These are phyloP conservation scores for Megastigmus dorsalis DNA, from an alignment of 2,888 invertebrate genomes.

Conservation along the genomic window DNA sequence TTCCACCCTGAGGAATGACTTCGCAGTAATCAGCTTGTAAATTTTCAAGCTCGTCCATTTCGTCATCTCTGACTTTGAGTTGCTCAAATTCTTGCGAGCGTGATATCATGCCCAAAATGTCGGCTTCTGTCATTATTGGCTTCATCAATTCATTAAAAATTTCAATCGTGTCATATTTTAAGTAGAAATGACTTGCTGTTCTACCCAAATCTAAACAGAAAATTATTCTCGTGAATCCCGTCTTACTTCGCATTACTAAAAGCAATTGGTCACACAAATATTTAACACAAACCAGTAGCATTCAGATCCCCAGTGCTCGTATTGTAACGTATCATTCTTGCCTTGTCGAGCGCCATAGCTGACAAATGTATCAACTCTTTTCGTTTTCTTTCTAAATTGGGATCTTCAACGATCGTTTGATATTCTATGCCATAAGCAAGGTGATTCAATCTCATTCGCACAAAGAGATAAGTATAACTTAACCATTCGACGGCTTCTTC, in stretches of 20 bases:
- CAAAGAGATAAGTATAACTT: slow-evolving; percentile 96
- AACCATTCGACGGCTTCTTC: slow-evolving; percentile 98
- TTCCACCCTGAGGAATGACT: slow-evolving; percentile 86
- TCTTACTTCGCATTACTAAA: too few species aligned
- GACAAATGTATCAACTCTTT: slow-evolving; percentile 86
- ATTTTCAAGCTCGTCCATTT: slow-evolving; percentile 90
- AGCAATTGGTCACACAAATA: slow-evolving; percentile 11
- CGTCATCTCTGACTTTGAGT: slow-evolving; percentile 96
- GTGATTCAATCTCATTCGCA: slow-evolving; percentile 95
- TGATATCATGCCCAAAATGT: slow-evolving; percentile 93
- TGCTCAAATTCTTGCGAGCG: slow-evolving; percentile 96
- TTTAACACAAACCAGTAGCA: slow-evolving; percentile 77
- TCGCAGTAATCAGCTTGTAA: slow-evolving; percentile 85
- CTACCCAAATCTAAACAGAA: slow-evolving; percentile 86
- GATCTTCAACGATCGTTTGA: slow-evolving; percentile 83
- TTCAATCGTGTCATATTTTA: slow-evolving; percentile 96
- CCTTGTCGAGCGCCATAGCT: slow-evolving; percentile 91
- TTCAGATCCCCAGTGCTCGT: slow-evolving; percentile 87
- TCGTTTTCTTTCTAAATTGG: slow-evolving; percentile 85
- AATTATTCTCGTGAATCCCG: neutral
- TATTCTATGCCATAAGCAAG: slow-evolving; percentile 83
- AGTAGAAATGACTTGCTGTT: slow-evolving; percentile 98
- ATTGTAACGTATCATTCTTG: slow-evolving; percentile 95
- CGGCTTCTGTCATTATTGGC: slow-evolving; percentile 88
- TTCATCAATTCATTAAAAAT: slow-evolving; percentile 90